Percentiles rank a stretch among this genome's conserved stretches.
Evolutionary conservation across 2,797 vertebrate genomes (phyloP).

Genomic region (Sebastes dallii): DNA sequence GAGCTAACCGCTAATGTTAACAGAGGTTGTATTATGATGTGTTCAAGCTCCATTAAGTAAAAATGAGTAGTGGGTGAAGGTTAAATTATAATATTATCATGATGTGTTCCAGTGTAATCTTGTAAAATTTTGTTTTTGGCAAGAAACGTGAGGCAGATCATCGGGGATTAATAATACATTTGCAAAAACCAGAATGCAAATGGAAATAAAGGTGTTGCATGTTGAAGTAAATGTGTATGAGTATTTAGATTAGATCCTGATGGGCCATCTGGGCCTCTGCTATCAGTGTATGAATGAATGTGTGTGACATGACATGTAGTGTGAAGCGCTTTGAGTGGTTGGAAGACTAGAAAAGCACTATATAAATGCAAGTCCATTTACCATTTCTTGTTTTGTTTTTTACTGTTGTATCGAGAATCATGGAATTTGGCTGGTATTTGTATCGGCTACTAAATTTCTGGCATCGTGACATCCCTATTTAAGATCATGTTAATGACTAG

Average conservation of each 20-base stretch:
- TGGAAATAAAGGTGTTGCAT: neutral
- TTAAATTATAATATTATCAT: neutral
- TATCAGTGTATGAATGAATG: too few relatives aligned
- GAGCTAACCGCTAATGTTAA: neutral
- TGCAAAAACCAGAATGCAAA: too few relatives aligned
- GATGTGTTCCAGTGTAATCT: neutral
- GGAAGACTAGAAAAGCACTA: too few relatives aligned
- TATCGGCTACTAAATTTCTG: neutral
- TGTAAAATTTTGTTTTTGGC: neutral
- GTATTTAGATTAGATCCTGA: too few relatives aligned
- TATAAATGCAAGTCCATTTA: too few relatives aligned
- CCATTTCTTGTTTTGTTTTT: neutral
- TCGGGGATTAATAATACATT: too few relatives aligned
- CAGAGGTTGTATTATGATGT: too few relatives aligned
- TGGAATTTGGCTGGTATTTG: too few relatives aligned
- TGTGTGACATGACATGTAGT: too few relatives aligned
- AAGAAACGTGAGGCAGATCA: neutral
- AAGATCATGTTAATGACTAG: neutral
- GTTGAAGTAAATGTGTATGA: neutral
- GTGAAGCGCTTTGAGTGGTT: too few relatives aligned
- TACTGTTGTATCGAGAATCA: too few relatives aligned
- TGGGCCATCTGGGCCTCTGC: too few relatives aligned
- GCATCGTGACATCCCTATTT: neutral
- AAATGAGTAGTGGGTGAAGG: neutral
- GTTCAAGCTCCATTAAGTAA: neutral